Evolutionary conservation across 2,113 vertebrate genomes (phyloP), one percentile per base, ranked within the genome.

Genomic region (Pipra filicauda): DNA sequence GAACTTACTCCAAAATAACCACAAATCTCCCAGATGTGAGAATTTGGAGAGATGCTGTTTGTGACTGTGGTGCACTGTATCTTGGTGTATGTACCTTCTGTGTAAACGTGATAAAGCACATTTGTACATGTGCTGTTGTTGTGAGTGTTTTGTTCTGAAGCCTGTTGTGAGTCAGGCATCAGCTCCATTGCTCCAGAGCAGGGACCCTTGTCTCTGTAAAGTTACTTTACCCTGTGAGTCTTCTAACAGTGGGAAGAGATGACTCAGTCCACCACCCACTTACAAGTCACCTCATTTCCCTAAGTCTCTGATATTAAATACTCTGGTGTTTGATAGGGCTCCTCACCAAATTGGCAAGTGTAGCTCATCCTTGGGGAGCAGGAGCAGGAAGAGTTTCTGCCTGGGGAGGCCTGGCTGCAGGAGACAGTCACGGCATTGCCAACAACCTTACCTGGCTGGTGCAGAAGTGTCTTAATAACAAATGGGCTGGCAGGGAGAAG

Each of bases 191-290:
- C 22, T 57, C 30, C 64, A 13, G 75, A 54, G 66, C 13, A 5
- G 30, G 52, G 23, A 44, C 52, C 24, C 44, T 55, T 27, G 3
- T 44, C 15, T 55, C 46, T 46, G 35, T 15, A 58, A 52, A 79
- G 23, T 69, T 85, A 4, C 22, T 85, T 65, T 35, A 44, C 21
- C 12, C 30, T 41, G 0, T 24, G 11, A 3, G 1, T 55, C 35
- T 70, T 58, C 10, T 49, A 30, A 58, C 17, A 8, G 44, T 10
- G 46, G 24, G 51, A 85, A 33, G 66, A 78, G 83, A 30, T 8
- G 6, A 24, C 48, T 72, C 27, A 5, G 30, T 46, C 78, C 0
- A 0, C 59, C 30, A 5, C 22, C 44, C 35, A 21, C 37, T 20
- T 26, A 1, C n/a, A 64, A 64, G 12, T 39, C 22, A 24, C 24